These are phyloP conservation scores for Hyposoter didymator DNA, from an alignment of 2,888 invertebrate genomes.

Conservation along the genomic window DNA sequence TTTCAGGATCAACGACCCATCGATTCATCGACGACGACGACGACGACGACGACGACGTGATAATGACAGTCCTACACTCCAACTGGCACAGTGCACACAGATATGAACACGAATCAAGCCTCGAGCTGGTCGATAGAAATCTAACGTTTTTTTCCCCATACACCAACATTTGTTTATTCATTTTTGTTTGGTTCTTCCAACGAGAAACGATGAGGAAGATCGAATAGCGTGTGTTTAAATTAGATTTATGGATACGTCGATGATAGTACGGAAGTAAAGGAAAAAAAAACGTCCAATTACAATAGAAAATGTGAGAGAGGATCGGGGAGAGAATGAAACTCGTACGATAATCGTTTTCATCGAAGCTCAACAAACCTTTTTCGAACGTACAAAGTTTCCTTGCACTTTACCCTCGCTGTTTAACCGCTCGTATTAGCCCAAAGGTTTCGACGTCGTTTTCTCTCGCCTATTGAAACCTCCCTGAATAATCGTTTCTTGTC, in stretches of 20 bases:
- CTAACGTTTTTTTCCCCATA: constrained; percentile 33
- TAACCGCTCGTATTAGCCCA: not conserved
- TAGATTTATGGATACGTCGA: constrained; percentile 52
- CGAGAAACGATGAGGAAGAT: constrained; percentile 41
- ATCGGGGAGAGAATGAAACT: constrained; percentile 49
- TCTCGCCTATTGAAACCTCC: constrained; percentile 62
- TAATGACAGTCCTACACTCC: constrained; percentile 62
- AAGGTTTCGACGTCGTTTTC: constrained; percentile 26
- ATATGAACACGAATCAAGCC: constrained; percentile 32
- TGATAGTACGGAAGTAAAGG: constrained; percentile 29
- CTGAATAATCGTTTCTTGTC: constrained; percentile 72
- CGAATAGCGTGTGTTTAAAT: constrained; percentile 59
- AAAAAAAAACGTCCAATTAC: constrained; percentile 49
- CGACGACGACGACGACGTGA: constrained; percentile 59
- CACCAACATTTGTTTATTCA: constrained; percentile 8
- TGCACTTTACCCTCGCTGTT: not conserved
- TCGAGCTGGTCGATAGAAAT: constrained; percentile 54
- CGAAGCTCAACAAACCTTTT: constrained; percentile 21
- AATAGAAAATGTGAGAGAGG: constrained; percentile 44
- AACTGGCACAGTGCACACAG: not conserved
- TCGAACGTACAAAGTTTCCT: constrained; percentile 22
- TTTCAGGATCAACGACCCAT: constrained; percentile 64
- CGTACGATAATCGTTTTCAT: constrained; percentile 63
- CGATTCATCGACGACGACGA: constrained; percentile 67
- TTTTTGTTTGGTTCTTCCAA: constrained; percentile 6